Evolutionary conservation across 1,140 invertebrate species (phyloP), one percentile per base, ranked within the genome.

Genomic region (Cephus cinctus): DNA sequence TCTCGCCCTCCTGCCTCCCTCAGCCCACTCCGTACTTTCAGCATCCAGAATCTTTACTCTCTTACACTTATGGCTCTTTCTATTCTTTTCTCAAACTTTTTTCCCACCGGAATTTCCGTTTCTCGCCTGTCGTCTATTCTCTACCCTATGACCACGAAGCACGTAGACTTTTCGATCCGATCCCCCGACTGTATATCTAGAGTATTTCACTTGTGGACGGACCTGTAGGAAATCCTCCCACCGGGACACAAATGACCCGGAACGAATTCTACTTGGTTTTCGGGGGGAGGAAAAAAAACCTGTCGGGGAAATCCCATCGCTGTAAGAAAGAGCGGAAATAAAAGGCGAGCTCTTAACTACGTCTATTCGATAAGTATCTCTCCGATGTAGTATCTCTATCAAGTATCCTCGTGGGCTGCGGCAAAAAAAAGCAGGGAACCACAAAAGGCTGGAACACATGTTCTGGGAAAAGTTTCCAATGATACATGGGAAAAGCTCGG

Each of bases 11-110:
- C 50, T 45, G 44, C 45, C 48, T 43, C 41, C 43, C 53, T 30
- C 16, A 40, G 39, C 43, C 50, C 47, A 51, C 52, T 58, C 46
- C 43, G 38, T 57, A 43, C 47, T 50, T 57, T 58, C 56, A 55
- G 53, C 59, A 54, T 59, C 54, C 52, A 53, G 53, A 58, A 57
- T 49, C 57, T 44, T 48, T 56, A 57, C 45, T 56, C 30, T 41
- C 22, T 36, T 47, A 27, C 30, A 34, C 32, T 50, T 53, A 51
- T 42, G n/a, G n/a, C n/a, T n/a, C n/a, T n/a, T n/a, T n/a, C n/a
- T n/a, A n/a, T n/a, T n/a, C n/a, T n/a, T n/a, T n/a, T n/a, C n/a
- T n/a, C n/a, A n/a, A n/a, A n/a, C n/a, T n/a, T n/a, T n/a, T n/a
- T n/a, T n/a, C n/a, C n/a, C n/a, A n/a, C n/a, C n/a, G n/a, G n/a